Base-by-base conservation (phyloP, 2,888 invertebrate genomes). In the Leptarthrus brevirostris region DNA sequence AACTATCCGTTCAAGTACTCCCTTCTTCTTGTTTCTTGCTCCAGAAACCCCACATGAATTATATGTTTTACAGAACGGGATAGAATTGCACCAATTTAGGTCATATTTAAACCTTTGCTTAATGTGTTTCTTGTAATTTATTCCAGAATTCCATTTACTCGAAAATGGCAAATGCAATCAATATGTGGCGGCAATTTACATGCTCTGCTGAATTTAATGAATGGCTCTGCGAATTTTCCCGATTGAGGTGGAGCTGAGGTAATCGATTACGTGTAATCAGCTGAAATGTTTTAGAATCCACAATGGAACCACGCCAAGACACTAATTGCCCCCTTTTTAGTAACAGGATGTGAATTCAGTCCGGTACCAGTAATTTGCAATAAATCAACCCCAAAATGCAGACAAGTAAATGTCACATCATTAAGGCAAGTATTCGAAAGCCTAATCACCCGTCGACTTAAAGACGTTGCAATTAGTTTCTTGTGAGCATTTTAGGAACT, bases 101-200 rank as follows among this genome's bases (percentile, higher is more conserved):
- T 44, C 64, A 64, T 64, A 64, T 64, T 64, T 40, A 64, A 47
- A 64, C 64, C 64, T 18, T 18, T 47, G 44, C 64, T 47, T 64
- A 64, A 64, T 64, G 64, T 47, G 47, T 64, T 64, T 64, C 64
- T 64, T 64, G 64, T 64, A 47, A 64, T 64, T 64, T 64, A 64
- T 64, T 64, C 12, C 40, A 47, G 24, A 64, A 47, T 64, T 64
- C 64, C 64, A 64, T 64, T 64, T 64, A 24, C 44, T n/a, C 24
- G 44, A 40, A 64, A 64, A 64, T 64, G 14, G 64, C 44, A 64
- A 64, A 16, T 64, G 47, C 64, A 44, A 64, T 47, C 64, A 64
- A 64, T 64, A 44, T 64, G 40, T 24, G 47, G 47, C 22, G 6
- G 12, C 8, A 49, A 16, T 44, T 64, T n/a, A 26, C 44, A 64